Percentiles rank a stretch among this genome's conserved stretches.
phyloP scores from a whole-genome alignment of 2,888 invertebrate species.

The Encarsia formosa region DNA sequence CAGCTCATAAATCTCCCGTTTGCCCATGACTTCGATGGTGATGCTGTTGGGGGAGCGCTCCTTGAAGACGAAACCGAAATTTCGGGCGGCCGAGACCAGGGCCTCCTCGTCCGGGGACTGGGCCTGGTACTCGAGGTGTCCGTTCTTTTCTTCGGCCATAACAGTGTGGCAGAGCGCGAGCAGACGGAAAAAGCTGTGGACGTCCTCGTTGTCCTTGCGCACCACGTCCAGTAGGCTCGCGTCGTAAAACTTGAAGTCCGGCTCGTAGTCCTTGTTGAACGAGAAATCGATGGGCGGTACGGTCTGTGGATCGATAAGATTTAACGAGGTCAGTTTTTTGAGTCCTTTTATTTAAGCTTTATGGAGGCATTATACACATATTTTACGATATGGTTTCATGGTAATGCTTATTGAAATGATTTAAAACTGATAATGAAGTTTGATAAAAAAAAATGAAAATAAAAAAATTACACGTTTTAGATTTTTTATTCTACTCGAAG shows the following conservation, averaged over 20 bases:
- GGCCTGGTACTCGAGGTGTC: constrained; percentile 82
- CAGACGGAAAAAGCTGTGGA: constrained; percentile 84
- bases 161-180: constrained; percentile 97
- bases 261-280: constrained; percentile 87
- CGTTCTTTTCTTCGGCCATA: constrained; percentile 90
- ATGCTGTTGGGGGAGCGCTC: constrained; percentile 89
- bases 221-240: constrained; percentile 78
- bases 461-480: too few relatives aligned
- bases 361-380: too few relatives aligned
- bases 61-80: constrained; percentile 98
- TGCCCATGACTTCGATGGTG: constrained; percentile 83
- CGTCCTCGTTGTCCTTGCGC: constrained; percentile 66
- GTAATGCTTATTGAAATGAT: too few relatives aligned
- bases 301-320: constrained; percentile 62
- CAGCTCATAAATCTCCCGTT: constrained; percentile 85
- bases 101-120: constrained; percentile 99
- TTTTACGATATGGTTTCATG: too few relatives aligned
- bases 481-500: too few relatives aligned
- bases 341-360: too few relatives aligned
- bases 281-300: constrained; percentile 86
- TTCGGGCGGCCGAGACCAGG: constrained; percentile 93
- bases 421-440: too few relatives aligned
- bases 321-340: too few relatives aligned
- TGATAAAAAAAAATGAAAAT: too few relatives aligned
- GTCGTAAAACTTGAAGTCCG: constrained; percentile 93